Evolutionary conservation across 1,140 invertebrate genomes (phyloP).

Genomic region (Drosophila arizonae): DNA sequence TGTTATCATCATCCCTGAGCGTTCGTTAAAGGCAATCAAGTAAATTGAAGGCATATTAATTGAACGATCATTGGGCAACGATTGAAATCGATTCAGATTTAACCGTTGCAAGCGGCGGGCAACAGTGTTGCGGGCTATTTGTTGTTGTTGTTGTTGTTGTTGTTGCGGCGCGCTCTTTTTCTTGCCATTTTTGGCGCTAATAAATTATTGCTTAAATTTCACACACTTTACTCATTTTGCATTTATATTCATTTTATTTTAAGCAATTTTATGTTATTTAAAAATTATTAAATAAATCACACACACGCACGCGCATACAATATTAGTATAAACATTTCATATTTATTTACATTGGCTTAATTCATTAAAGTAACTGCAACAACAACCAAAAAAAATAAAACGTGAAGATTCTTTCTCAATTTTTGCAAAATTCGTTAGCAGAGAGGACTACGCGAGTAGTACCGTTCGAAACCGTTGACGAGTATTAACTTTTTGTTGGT

Average conservation of each 20-base stretch:
- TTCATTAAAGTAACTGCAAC: slow-evolving; percentile 31
- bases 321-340: background rate
- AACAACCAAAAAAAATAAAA: slow-evolving; percentile 4
- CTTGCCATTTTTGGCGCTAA: slow-evolving; percentile 24
- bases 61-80: slow-evolving; percentile 30
- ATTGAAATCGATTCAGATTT: slow-evolving; percentile 42
- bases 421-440: slow-evolving; percentile 25
- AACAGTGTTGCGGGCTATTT: slow-evolving; percentile 13
- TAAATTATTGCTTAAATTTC: slow-evolving; percentile 5
- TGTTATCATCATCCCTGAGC: slow-evolving; percentile 27
- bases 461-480: slow-evolving; percentile 58
- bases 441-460: slow-evolving; percentile 32
- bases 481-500: slow-evolving; percentile 49
- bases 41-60: slow-evolving; percentile 44
- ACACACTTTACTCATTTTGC: background rate
- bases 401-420: background rate
- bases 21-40: slow-evolving; percentile 41
- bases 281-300: background rate
- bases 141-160: background rate
- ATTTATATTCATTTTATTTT: background rate
- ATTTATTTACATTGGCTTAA: slow-evolving; percentile 24
- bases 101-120: slow-evolving; percentile 30
- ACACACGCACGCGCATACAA: slow-evolving; percentile 8
- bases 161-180: background rate
- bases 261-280: background rate